A percentile compares a stretch with the other conserved stretches of the same genome.
Conservation (phyloP, 2,113 vertebrate species). For the Leptobrachium leishanense region DNA sequence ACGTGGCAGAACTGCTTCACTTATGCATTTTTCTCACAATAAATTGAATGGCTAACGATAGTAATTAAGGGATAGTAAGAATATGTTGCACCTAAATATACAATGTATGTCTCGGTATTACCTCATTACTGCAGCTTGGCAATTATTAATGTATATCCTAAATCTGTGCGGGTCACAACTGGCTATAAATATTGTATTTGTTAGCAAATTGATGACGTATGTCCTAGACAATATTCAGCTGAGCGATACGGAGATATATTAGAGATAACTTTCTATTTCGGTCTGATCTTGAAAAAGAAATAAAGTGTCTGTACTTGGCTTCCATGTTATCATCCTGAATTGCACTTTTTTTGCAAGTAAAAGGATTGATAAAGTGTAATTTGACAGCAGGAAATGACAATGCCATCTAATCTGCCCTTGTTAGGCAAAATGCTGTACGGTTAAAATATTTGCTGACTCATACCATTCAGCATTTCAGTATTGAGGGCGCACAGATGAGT, state of each 20-base stretch:
- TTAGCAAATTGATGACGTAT: neutral
- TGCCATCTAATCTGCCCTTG: neutral
- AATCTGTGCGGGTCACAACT: neutral
- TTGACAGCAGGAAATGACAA: neutral
- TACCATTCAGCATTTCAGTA: neutral
- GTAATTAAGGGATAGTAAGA: neutral
- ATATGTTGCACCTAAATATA: neutral
- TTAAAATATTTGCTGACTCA: neutral
- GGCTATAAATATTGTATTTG: neutral
- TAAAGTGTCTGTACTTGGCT: neutral
- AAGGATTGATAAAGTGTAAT: neutral
- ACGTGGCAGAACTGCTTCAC: neutral
- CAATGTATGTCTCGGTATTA: neutral
- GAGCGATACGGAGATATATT: neutral
- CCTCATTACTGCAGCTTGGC: neutral
- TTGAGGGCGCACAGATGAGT: neutral
- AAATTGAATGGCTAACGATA: neutral
- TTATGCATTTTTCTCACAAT: neutral
- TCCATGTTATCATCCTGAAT: neutral
- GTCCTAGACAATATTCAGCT: neutral
- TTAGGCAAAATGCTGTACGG: neutral
- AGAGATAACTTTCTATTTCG: neutral
- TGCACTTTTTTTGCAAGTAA: neutral
- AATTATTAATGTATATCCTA: neutral
- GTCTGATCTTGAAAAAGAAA: neutral